phyloP scores from a whole-genome alignment of 2,888 invertebrate species.

The Eupithecia tripunctaria region DNA sequence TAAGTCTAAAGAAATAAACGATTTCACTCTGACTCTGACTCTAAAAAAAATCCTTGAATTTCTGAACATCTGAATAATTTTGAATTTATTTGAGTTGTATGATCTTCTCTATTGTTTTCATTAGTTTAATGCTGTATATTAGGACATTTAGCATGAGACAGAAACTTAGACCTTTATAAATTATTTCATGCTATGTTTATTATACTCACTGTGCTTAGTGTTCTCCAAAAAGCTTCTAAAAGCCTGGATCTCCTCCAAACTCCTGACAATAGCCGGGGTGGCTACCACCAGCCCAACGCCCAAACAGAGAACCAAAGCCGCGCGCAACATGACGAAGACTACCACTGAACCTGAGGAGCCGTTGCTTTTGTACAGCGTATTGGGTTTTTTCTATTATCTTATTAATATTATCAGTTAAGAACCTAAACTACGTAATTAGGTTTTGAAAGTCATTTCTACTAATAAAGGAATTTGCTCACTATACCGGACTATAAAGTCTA shows the following conservation, averaged over 20 bases:
- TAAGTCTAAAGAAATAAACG: no score
- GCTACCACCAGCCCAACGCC: conserved; percentile 55
- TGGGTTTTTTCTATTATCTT: conserved; percentile 41
- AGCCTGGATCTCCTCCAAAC: conserved; percentile 65
- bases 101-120: not conserved
- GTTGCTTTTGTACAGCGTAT: conserved; percentile 40
- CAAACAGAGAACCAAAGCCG: conserved; percentile 51
- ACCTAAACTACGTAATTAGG: conserved; percentile 33
- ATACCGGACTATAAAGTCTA: not conserved
- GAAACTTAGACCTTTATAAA: not conserved
- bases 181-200: no score
- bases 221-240: conserved; percentile 69
- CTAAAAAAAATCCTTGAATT: no score
- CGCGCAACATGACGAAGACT: conserved; percentile 57
- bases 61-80: no score
- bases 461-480: not conserved
- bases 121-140: no score
- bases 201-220: conserved; percentile 61
- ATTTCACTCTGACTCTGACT: no score
- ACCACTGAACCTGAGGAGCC: not conserved
- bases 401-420: conserved; percentile 51
- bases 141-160: not conserved
- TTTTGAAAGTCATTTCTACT: conserved; percentile 8
- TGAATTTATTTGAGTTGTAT: no score
- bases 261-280: conserved; percentile 61